Base-by-base conservation (phyloP, 2,888 invertebrate species). In the Stratiomys singularior region DNA sequence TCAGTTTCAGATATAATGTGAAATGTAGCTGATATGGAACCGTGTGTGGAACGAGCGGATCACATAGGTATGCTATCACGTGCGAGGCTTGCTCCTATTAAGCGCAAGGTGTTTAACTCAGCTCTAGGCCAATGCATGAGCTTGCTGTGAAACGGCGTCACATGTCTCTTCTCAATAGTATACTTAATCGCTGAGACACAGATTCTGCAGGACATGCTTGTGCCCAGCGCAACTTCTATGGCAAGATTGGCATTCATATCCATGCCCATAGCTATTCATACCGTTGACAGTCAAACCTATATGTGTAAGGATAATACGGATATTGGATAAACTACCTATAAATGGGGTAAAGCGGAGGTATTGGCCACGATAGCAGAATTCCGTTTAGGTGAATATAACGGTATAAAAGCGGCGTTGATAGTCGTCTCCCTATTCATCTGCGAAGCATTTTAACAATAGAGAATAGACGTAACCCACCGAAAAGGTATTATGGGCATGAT, bases 361-460 rank as follows among this genome's bases (percentile, higher is more conserved):
- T 77, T 52, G 56, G 71, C 72, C 28, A 58, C 23, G 77, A 69
- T 58, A 77, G 78, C 72, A 78, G 71, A 79, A 79, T 79, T 80
- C 79, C 76, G 76, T 77, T 79, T 81, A 80, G 79, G 80, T 80
- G 79, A 79, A 80, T 80, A 80, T 78, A 80, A 69, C 25, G 46
- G 69, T 74, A 58, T 74, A n/a, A 58, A 44, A 58, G 74, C 15
- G 23, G 30, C 60, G 74, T 23, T 74, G 58, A 58, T 74, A 58
- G 74, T 37, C 74, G 15, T 37, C 37, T 23, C 74, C 58, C 74
- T 25, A 74, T 74, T 60, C 74, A 74, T 52, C 15, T 58, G 74
- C 30, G 60, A 58, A 58, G 74, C 60, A 60, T 23, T 74, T 60
- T 74, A 74, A 58, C 74, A 74, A 74, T 74, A 18, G 56, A 47